Evolutionary conservation across 2,888 invertebrate genomes (phyloP), one percentile per base, ranked within the genome.

Genomic region (Folsomia candida): DNA sequence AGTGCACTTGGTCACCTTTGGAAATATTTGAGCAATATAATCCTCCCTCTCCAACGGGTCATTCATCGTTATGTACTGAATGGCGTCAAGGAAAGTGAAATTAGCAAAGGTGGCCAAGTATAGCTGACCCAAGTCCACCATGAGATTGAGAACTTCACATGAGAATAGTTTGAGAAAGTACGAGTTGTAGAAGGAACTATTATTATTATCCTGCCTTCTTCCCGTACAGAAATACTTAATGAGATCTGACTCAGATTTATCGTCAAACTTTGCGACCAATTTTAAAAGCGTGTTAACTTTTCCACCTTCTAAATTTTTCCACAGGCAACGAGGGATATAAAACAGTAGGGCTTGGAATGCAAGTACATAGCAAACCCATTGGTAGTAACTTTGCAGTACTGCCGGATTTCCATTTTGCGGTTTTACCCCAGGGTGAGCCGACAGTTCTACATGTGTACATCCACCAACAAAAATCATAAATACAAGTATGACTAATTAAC

Each of bases 331-430:
- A 0, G 90, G 90, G 22, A 87, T 82, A 81, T 90, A 90, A 82
- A 90, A 91, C 81, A 89, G 83, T 37, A 87, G 82, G 0, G 90
- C 87, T 83, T 90, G 90, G 0, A 89, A 85, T 11, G 87, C 86
- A 67, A 90, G 85, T 61, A 89, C 86, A 78, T 90, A 87, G 81
- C 88, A 89, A n/a, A 90, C 89, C 90, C 90, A 90, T 80, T 90
- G 90, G 82, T 90, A 90, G 82, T 83, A 83, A 20, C 80, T 80
- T 70, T 83, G 83, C 73, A 87, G 25, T 9, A n/a, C 20, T 9
- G n/a, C 22, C n/a, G n/a, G 11, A 20, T 20, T 22, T 14, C 6
- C 11, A 14, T 9, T 9, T 25, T 14, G 6, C 4, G 60, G 6
- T 9, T 6, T 88, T 58, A 86, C 86, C 78, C 87, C 87, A 2